Conservation (phyloP, 2,797 vertebrate species). For the Clarias fuscus region DNA sequence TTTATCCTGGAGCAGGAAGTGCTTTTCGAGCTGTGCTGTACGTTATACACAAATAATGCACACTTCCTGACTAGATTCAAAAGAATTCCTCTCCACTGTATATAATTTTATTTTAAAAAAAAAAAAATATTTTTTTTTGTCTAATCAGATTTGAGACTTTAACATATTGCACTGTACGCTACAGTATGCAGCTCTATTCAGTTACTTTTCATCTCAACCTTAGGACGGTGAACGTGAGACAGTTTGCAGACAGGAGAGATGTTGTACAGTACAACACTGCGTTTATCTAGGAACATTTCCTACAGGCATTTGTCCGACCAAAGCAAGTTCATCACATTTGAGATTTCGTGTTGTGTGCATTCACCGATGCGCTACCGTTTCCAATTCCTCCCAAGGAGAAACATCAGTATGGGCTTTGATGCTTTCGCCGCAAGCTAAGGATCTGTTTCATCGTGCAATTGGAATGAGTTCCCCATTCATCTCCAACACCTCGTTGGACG, state of each 20-base stretch:
- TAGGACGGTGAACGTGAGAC: neutral
- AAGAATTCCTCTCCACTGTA: neutral
- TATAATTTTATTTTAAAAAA: neutral
- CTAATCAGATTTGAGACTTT: neutral
- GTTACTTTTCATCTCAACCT: neutral
- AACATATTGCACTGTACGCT: neutral
- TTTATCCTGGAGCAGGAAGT: neutral
- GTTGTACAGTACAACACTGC: neutral
- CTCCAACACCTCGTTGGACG: conserved; percentile 62
- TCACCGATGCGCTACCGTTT: neutral
- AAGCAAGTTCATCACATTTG: neutral
- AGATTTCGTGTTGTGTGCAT: neutral
- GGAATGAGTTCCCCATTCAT: conserved; percentile 77
- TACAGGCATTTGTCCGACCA: neutral
- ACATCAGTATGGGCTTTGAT: conserved; percentile 78
- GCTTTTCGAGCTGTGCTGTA: too few species aligned
- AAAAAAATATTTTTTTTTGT: neutral
- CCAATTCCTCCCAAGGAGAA: conserved; percentile 62
- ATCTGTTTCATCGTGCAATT: conserved; percentile 75
- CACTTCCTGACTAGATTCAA: neutral
- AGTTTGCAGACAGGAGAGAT: neutral
- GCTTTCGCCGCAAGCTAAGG: conserved; percentile 74
- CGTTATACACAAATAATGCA: neutral
- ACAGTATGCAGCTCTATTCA: neutral
- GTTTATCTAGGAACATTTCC: conserved; percentile 6